phyloP scores from a whole-genome alignment of 1,140 invertebrate species.

The Drosophila carrolli region DNA sequence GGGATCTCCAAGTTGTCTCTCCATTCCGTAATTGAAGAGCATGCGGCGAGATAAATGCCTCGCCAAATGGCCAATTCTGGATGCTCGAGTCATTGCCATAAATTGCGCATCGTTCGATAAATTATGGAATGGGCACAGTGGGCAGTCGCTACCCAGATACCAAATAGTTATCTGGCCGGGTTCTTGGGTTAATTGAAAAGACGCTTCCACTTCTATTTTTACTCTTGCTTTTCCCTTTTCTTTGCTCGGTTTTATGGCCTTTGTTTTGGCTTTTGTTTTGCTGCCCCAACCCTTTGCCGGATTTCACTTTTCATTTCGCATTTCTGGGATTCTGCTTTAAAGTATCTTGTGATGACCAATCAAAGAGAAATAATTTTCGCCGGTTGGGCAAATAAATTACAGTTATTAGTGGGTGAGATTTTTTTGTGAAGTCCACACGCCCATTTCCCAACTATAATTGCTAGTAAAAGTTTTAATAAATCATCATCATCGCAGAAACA shows the following conservation, averaged over 20 bases:
- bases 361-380: slow-evolving; percentile 52
- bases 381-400: slow-evolving; percentile 58
- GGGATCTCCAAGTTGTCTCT: slow-evolving; percentile 12
- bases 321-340: slow-evolving; percentile 40
- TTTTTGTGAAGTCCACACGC: slow-evolving; percentile 13
- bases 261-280: slow-evolving; percentile 36
- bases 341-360: slow-evolving; percentile 25
- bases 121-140: slow-evolving; percentile 57
- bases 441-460: slow-evolving; percentile 54
- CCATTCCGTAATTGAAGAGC: slow-evolving; percentile 33
- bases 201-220: slow-evolving; percentile 28
- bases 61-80: slow-evolving; percentile 44
- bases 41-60: slow-evolving; percentile 53
- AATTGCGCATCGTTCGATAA: slow-evolving; percentile 54
- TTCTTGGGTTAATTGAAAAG: slow-evolving; percentile 45
- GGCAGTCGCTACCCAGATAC: slow-evolving; percentile 42
- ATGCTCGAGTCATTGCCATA: slow-evolving; percentile 72
- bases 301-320: slow-evolving; percentile 55
- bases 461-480: slow-evolving; percentile 77
- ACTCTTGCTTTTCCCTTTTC: slow-evolving; percentile 36
- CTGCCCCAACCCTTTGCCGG: slow-evolving; percentile 21
- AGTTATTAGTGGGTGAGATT: slow-evolving; percentile 59
- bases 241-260: slow-evolving; percentile 19
- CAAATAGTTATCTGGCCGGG: slow-evolving; percentile 28
- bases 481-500: slow-evolving; percentile 57